Conservation (phyloP, 2,888 invertebrate species). For the Melanargia galathea region DNA sequence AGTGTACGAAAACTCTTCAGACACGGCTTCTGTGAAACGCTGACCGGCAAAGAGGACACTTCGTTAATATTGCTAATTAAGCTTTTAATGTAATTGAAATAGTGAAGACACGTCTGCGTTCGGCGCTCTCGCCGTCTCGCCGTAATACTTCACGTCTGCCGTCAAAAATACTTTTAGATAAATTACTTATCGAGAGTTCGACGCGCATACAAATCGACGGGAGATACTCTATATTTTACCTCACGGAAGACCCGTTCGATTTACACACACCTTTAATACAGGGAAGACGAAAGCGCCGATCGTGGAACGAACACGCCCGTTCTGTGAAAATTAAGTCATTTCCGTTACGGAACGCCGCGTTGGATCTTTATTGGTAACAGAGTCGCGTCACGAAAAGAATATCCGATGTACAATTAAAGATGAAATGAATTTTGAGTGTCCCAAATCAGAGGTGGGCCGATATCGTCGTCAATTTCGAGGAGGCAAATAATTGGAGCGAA, state of each 20-base stretch:
- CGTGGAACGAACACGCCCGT: constrained; percentile 53
- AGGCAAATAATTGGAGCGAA: constrained; percentile 69
- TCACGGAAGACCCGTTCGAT: constrained; percentile 65
- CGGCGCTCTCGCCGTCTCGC: constrained; percentile 53
- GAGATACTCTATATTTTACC: constrained; percentile 73
- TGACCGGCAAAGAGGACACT: constrained; percentile 65
- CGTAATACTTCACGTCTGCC: constrained; percentile 60
- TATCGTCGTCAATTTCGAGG: constrained; percentile 68
- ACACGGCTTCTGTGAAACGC: constrained; percentile 37
- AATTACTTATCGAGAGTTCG: constrained; percentile 72
- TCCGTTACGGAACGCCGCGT: constrained; percentile 61
- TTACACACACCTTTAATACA: constrained; percentile 68
- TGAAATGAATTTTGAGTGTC: constrained; percentile 64
- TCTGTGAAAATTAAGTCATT: constrained; percentile 72
- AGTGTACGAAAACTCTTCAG: constrained; percentile 60
- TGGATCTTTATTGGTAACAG: constrained; percentile 70
- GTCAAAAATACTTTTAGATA: constrained; percentile 77
- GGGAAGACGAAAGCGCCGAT: constrained; percentile 48
- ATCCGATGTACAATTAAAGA: constrained; percentile 76
- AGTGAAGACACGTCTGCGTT: constrained; percentile 72
- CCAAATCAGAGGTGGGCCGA: constrained; percentile 62
- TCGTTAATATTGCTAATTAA: constrained; percentile 79
- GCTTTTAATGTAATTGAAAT: constrained; percentile 81
- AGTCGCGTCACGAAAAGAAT: constrained; percentile 72
- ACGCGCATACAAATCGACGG: constrained; percentile 74